Base-by-base conservation (phyloP, 2,888 invertebrate species). In the Nephrocerus scutellatus region DNA sequence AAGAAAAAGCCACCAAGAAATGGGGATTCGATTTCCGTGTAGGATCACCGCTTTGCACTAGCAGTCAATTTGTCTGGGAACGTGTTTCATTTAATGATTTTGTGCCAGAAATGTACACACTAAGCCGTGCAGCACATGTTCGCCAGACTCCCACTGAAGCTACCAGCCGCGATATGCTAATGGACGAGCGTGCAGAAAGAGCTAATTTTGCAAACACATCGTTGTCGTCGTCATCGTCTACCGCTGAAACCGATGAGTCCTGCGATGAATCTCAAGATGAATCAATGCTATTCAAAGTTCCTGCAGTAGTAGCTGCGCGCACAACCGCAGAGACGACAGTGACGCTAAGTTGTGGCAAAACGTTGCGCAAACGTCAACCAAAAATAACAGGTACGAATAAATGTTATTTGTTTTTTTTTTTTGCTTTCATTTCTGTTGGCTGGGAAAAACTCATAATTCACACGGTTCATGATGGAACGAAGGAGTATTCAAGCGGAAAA, bases 1-100 rank as follows among this genome's bases (percentile, higher is more conserved):
- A 65, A 49, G 59, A 65, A 72, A 79, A 77, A 72, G 84, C 82
- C 75, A 83, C 83, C 18, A 57, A 60, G 44, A 66, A 62, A 46
- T 68, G 68, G 68, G 66, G 66, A 12, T 68, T 67, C 41, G 68
- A 68, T 52, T 68, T 68, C 45, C 63, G 63, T 16, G 54, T 45
- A 16, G 68, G 67, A 21, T 52, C 53, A 19, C 68, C 68, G 3
- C 46, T 66, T 20, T 18, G 41, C n/a, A 39, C 46, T 3, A 60
- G 54, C 32, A 54, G 61, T 30, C 56, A 60, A 23, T 68, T 49
- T 43, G 57, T 59, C 13, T 68, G 68, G 68, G 67, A 68, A 42
- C 63, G 62, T 30, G 66, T 68, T 6, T 53, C 64, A 18, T 53
- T 54, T 8, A 54, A 60, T 32, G 66, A 67, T 44, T 56, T 55